Conservation (phyloP, 2,113 vertebrate genomes). For the Corvus hawaiiensis region DNA sequence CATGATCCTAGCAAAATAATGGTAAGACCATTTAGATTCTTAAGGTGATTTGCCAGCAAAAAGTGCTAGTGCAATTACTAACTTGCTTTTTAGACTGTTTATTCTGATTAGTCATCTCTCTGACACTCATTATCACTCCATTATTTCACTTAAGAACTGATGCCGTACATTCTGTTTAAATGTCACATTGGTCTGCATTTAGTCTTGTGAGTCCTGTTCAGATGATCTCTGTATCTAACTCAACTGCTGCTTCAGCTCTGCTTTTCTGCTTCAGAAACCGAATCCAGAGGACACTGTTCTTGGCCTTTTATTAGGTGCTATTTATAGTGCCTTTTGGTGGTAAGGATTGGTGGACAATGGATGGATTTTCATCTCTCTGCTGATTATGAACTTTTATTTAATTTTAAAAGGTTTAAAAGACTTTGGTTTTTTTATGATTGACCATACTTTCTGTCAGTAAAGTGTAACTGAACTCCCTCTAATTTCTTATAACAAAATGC, state of each 20-base stretch:
- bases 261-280: background rate
- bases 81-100: background rate
- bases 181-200: constrained; percentile 20
- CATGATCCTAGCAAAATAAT: background rate
- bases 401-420: background rate
- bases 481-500: background rate
- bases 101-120: constrained; percentile 11
- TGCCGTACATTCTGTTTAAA: constrained; percentile 19
- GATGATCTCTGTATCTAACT: background rate
- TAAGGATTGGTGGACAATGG: constrained; percentile 4
- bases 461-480: background rate
- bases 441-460: background rate
- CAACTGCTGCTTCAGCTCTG: background rate
- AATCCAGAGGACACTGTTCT: background rate
- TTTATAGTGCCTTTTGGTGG: constrained; percentile 30
- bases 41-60: background rate
- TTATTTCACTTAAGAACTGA: constrained; percentile 15
- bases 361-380: constrained; percentile 22
- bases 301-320: background rate
- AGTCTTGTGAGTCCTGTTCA: constrained; percentile 21
- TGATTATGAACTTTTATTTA: constrained; percentile 2
- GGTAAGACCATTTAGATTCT: background rate
- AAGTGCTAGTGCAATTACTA: background rate
- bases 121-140: background rate
- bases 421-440: background rate